Evolutionary conservation across 2,888 invertebrate species (phyloP), one percentile per base, ranked within the genome.

Genomic region (Lasioglossum figueresi): DNA sequence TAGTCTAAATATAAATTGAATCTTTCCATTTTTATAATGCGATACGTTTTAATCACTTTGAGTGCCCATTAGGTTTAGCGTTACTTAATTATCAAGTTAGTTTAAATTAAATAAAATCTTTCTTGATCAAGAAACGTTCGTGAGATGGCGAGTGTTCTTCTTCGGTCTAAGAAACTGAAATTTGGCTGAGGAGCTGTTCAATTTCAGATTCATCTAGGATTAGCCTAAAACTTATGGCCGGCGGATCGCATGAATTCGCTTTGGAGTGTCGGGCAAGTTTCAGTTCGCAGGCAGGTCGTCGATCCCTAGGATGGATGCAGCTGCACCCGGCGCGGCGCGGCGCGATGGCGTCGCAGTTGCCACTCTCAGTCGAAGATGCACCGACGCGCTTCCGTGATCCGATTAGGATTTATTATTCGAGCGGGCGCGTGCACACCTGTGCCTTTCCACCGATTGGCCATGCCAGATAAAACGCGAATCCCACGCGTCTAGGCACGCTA

Each of bases 391-490:
- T 87, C 86, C 87, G 79, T 83, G 86, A 87, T 87, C 86, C 87
- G 87, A 86, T 87, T 86, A 84, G 83, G 83, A 86, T 87, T 87
- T 87, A 87, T 87, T 84, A 87, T 87, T 82, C 87, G 86, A 78
- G 70, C 74, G 59, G 40, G 83, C 79, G 84, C 86, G 79, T 78
- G 87, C 83, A 87, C 87, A 87, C 86, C 87, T 87, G 87, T 72
- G 86, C 86, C 80, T 81, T 81, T 86, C 86, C 86, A 78, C 27
- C 82, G 86, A 85, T 87, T 79, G 85, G 76, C 80, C 80, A 68
- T 19, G 79, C 43, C 48, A 82, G 85, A 83, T 87, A 85, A 83
- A 78, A 71, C 82, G 70, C 70, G 78, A 73, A 74, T 79, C 80
- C 78, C 85, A 79, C 78, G 71, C 82, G 78, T 48, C 43, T 76